A percentile compares a stretch with the other conserved stretches of the same genome.
phyloP scores from a whole-genome alignment of 1,140 invertebrate species.

The Aphelenchoides besseyi region DNA sequence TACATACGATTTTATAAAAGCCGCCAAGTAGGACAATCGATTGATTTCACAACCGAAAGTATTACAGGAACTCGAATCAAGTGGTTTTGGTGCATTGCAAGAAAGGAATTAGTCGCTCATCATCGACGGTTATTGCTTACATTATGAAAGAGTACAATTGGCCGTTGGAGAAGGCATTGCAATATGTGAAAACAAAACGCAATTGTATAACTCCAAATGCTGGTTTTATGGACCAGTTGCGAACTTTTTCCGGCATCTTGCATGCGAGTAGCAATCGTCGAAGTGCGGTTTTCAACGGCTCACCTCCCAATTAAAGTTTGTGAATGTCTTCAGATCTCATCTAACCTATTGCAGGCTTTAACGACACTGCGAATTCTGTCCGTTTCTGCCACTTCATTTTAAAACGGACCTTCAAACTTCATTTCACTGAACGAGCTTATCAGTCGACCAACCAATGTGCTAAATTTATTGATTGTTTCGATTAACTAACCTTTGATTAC shows the following conservation, averaged over 20 bases:
- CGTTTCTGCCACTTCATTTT: too few relatives aligned
- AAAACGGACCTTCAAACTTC: too few relatives aligned
- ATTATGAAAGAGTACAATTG: slow-evolving; percentile 95
- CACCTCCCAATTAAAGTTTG: neutral
- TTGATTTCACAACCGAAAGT: neutral
- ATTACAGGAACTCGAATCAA: slow-evolving; percentile 61
- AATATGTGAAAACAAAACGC: slow-evolving; percentile 82
- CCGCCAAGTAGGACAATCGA: slow-evolving; percentile 72
- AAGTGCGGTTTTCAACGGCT: slow-evolving; percentile 50
- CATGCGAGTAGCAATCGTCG: slow-evolving; percentile 50
- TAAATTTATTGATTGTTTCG: too few relatives aligned
- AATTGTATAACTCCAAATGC: slow-evolving; percentile 91
- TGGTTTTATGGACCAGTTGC: slow-evolving; percentile 85
- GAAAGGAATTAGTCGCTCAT: slow-evolving; percentile 96
- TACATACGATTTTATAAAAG: slow-evolving; percentile 90
- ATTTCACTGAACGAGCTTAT: too few relatives aligned
- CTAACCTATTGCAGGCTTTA: too few relatives aligned
- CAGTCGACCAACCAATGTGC: too few relatives aligned
- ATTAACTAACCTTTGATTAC: too few relatives aligned
- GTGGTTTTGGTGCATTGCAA: slow-evolving; percentile 95
- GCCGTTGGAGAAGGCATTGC: slow-evolving; percentile 81
- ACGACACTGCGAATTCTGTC: too few relatives aligned
- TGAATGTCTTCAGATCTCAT: slow-evolving; percentile 6
- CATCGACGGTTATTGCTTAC: slow-evolving; percentile 76
- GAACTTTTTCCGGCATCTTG: slow-evolving; percentile 77